These are phyloP conservation scores for Ormyrus thymus DNA, from an alignment of 2,888 invertebrate species.

Conservation along the genomic window DNA sequence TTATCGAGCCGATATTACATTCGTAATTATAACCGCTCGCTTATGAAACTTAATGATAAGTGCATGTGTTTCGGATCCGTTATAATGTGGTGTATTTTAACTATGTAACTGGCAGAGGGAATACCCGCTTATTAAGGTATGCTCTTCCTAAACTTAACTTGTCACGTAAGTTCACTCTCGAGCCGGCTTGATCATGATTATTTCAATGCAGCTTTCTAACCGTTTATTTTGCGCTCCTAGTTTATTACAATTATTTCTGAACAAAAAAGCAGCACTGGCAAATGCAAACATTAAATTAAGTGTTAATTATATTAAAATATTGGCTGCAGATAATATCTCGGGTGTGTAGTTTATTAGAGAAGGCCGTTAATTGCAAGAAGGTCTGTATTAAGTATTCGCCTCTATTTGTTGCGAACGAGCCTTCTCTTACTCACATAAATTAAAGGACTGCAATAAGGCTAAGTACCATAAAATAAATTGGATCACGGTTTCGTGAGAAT, in stretches of 20 bases:
- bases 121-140: background rate
- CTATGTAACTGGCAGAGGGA: background rate
- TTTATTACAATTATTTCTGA: background rate
- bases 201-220: constrained; percentile 3
- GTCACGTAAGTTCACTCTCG: background rate
- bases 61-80: no score
- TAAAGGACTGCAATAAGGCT: background rate
- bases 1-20: no score
- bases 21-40: background rate
- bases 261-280: no score
- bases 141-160: background rate
- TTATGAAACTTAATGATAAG: background rate
- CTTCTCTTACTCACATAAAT: background rate
- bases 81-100: background rate
- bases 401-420: background rate
- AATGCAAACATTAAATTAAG: background rate
- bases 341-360: no score
- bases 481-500: background rate
- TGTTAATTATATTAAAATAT: background rate
- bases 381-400: background rate
- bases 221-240: background rate
- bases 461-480: background rate
- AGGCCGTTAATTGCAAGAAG: background rate
- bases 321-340: background rate
- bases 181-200: background rate